Conservation (phyloP, 37 sponge, comb jelly and placozoan species). For the Tethya wilhelma region DNA sequence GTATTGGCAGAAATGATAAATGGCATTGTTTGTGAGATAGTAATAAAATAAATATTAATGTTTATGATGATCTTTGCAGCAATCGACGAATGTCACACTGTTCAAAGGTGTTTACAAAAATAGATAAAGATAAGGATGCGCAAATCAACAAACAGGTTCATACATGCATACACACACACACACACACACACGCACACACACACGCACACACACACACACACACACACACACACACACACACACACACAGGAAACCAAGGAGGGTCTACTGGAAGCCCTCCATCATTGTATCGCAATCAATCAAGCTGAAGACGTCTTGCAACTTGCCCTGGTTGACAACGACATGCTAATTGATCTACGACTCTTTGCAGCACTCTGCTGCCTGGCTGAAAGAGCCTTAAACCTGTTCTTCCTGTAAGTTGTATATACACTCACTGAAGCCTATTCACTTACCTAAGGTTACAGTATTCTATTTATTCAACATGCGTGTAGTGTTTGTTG, state of each 20-base stretch:
- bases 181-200: not conserved
- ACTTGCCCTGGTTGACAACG: conserved; percentile 21
- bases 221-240: not conserved
- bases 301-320: conserved; percentile 28
- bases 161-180: not conserved
- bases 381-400: conserved; percentile 54
- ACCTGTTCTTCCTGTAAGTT: conserved; percentile 51
- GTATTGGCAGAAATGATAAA: too few relatives aligned
- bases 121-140: conserved; percentile 37
- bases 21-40: too few relatives aligned
- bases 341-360: conserved; percentile 8
- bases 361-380: conserved; percentile 72
- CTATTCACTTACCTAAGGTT: too few relatives aligned
- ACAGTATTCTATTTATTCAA: too few relatives aligned
- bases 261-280: conserved; percentile 39
- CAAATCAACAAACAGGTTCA: conserved; percentile 21
- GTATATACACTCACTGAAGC: too few relatives aligned
- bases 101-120: conserved; percentile 40
- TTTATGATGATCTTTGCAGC: conserved; percentile 4
- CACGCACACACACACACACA: not conserved
- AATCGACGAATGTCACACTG: conserved; percentile 33
- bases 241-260: conserved; percentile 16
- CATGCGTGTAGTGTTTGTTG: too few relatives aligned
- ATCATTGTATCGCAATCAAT: conserved; percentile 17
- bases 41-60: not conserved